These are phyloP conservation scores for Trochalopteron elliotii DNA, from an alignment of 2,113 vertebrate species.

Conservation along the genomic window DNA sequence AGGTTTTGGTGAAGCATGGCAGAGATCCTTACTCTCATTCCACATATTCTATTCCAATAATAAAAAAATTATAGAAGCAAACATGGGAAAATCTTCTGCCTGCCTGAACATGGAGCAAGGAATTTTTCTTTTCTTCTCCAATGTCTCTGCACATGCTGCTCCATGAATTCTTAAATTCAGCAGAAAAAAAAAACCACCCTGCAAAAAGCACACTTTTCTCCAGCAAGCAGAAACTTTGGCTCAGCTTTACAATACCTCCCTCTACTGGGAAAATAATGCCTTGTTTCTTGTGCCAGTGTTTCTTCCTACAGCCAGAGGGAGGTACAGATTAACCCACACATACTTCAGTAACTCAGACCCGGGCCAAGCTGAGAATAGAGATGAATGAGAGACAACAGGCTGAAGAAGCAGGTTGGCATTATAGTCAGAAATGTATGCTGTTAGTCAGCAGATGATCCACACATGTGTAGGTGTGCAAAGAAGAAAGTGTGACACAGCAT, in stretches of 20 bases:
- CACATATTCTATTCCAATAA: background rate
- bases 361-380: background rate
- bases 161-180: background rate
- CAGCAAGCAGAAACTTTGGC: background rate
- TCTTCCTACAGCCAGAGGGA: background rate
- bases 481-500: background rate
- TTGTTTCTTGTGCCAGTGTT: background rate
- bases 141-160: background rate
- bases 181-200: background rate
- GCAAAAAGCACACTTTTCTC: background rate
- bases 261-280: conserved; percentile 31
- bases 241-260: conserved; percentile 44
- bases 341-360: rapidly evolving
- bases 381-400: background rate
- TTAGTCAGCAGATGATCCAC: background rate
- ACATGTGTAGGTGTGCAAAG: background rate
- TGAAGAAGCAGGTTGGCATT: background rate
- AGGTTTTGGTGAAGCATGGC: rapidly evolving
- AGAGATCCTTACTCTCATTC: background rate
- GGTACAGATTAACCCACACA: background rate
- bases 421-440: background rate
- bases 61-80: background rate
- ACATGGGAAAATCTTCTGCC: background rate
- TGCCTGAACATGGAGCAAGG: rapidly evolving
- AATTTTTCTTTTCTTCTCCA: background rate